Evolutionary conservation across 2,888 invertebrate species (phyloP), one percentile per base, ranked within the genome.

Genomic region (Cheilosia vulpina): DNA sequence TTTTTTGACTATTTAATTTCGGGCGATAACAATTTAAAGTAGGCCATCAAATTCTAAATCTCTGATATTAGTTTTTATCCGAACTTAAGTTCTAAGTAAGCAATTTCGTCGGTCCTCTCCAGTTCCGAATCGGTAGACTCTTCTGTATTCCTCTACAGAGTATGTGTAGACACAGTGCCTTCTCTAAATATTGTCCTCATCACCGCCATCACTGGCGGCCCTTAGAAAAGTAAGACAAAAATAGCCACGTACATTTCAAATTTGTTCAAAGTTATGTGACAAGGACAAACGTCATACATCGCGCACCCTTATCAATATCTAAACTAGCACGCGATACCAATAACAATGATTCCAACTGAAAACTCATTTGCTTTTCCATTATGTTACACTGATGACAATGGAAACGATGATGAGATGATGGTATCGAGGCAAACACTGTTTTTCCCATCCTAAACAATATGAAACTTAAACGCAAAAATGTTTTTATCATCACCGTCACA

Each of bases 401-500:
- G 60, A 53, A 69, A 82, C 66, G 71, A 60, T 72, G 76, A 82
- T 66, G 65, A 78, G 82, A 73, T 73, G 53, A 72, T 68, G 53
- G 71, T n/a, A 66, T 15, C 63, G 53, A 60, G 57, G 80, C 60
- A 80, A 80, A 65, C 45, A 19, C 41, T 65, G 65, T 58, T 58
- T 60, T 58, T 27, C 27, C 27, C 27, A 27, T 27, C 43, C 65
- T 1, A 13, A 13, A 11, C 4, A 11, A 34, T 34, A 71, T 38
- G 24, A 68, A 73, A 58, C 68, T 55, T 52, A 50, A 62, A 60
- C 77, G 45, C 60, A 76, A 71, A 84, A 80, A 80, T 71, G 80
- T 66, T 76, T 81, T 85, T 85, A 81, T 85, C 85, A 72, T 65
- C 80, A 34, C 43, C 58, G 76, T 38, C 66, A 68, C 81, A 60